Evolutionary conservation across 2,113 vertebrate genomes (phyloP), one percentile per base, ranked within the genome.

Genomic region (Mus musculus): DNA sequence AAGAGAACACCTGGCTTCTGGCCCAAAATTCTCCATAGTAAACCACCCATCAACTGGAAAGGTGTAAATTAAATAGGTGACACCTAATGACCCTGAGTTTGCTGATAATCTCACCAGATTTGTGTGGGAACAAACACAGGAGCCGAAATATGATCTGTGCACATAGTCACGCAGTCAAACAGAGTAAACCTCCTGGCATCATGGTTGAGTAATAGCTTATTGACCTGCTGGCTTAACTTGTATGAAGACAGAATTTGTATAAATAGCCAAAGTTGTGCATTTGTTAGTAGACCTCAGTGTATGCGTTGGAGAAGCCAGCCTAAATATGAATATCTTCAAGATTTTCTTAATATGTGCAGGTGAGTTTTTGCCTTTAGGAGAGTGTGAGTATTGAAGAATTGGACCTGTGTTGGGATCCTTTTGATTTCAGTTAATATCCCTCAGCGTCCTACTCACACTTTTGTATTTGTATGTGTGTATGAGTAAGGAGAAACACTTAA

Each of bases 81-180:
- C 75, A 96, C 91, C 72, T 42, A 91, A 49, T 91, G 84, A 95
- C 97, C 78, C 85, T 96, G 72, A 94, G 39, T 97, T n/a, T 95
- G 93, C 13, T 95, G 91, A 92, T 96, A 98, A 98, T 97, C 97
- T 97, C 69, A 39, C 14, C 22, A 86, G 90, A 92, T 96, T 95
- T 91, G 96, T 92, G 96, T 84, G 84, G 78, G 61, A 96, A 78
- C 93, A 97, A 97, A 97, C 96, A 96, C 93, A 96, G 96, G 94
- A 77, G 65, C 81, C 96, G 97, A 97, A 98, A 98, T 72, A 92
- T 49, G 96, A 98, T 65, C 97, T 93, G 94, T 87, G 89, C 73
- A 92, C 81, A 91, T 91, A 97, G 90, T 86, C 84, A 65, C 42
- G 92, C 52, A 91, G 49, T 63, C 67, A 95, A 94, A 92, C 33